These are phyloP conservation scores for Melanotaenia parkinsoni DNA, from an alignment of 2,797 vertebrate genomes.

Conservation along the genomic window DNA sequence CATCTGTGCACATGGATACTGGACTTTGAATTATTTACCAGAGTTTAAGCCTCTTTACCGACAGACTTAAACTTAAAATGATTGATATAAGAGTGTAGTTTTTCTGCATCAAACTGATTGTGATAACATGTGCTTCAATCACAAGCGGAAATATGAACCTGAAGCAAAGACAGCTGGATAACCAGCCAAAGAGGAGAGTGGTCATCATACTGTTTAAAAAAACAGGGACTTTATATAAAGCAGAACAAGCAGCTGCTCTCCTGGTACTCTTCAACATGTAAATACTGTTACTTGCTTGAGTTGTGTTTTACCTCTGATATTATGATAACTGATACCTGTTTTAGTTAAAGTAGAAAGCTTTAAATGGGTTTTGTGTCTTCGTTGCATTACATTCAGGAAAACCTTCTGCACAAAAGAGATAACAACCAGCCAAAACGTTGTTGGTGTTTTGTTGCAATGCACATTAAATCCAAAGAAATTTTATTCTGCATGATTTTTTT, in stretches of 20 bases:
- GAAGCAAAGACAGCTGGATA: slow-evolving; percentile 28
- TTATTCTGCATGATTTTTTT: slow-evolving; percentile 1
- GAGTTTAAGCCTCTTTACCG: slow-evolving; percentile 24
- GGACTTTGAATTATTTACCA: slow-evolving; percentile 31
- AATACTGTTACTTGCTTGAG: slow-evolving; percentile 54
- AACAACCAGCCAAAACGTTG: neutral
- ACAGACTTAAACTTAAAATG: slow-evolving; percentile 16
- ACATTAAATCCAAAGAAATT: slow-evolving; percentile 5
- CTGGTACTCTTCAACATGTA: slow-evolving; percentile 53
- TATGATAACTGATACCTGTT: slow-evolving; percentile 27
- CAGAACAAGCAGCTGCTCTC: slow-evolving; percentile 36
- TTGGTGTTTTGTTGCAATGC: neutral
- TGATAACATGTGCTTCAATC: slow-evolving; percentile 6
- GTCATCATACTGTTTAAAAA: slow-evolving; percentile 27
- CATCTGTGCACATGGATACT: slow-evolving; percentile 18
- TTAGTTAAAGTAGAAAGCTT: slow-evolving; percentile 14
- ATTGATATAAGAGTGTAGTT: slow-evolving; percentile 25
- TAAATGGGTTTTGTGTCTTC: slow-evolving; percentile 15
- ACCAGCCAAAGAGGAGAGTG: slow-evolving; percentile 14
- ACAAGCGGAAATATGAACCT: slow-evolving; percentile 11
- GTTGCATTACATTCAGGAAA: neutral
- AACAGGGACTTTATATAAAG: slow-evolving; percentile 21
- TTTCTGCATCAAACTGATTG: slow-evolving; percentile 37
- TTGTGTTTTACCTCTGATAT: slow-evolving; percentile 34
- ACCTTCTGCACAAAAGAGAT: neutral